phyloP scores from a whole-genome alignment of 2,888 invertebrate species.

The Hyposoter didymator region DNA sequence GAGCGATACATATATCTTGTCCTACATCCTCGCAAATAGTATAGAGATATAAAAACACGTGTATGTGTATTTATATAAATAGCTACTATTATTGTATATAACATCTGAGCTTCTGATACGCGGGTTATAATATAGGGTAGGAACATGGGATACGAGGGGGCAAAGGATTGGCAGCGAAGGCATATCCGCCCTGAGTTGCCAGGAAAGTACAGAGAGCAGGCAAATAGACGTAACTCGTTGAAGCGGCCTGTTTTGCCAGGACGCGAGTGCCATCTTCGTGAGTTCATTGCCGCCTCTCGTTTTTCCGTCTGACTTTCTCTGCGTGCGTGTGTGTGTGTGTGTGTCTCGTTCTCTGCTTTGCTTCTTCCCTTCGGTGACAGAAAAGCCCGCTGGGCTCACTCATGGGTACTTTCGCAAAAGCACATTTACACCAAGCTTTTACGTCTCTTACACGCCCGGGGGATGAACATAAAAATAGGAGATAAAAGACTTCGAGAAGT shows the following conservation, averaged over 20 bases:
- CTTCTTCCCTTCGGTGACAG: background rate
- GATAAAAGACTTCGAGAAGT: constrained; percentile 27
- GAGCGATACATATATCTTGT: constrained; percentile 27
- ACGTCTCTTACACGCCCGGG: constrained; percentile 54
- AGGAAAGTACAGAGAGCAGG: constrained; percentile 48
- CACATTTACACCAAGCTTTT: constrained; percentile 63
- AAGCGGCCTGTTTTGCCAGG: constrained; percentile 48
- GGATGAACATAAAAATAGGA: constrained; percentile 58
- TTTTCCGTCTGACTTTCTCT: constrained; percentile 24
- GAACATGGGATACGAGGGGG: constrained; percentile 23
- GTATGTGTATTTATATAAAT: constrained; percentile 33
- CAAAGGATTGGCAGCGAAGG: constrained; percentile 51
- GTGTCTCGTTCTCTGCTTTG: constrained; percentile 13
- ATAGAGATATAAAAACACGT: constrained; percentile 10
- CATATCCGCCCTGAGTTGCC: constrained; percentile 52
- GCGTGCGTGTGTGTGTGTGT: too few relatives aligned
- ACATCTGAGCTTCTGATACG: constrained; percentile 30
- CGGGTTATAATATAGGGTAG: constrained; percentile 23
- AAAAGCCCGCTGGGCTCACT: constrained; percentile 44
- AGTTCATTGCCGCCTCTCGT: constrained; percentile 57
- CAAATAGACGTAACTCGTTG: constrained; percentile 51
- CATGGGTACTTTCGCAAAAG: constrained; percentile 45
- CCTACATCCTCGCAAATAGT: constrained; percentile 11
- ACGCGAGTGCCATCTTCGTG: constrained; percentile 20
- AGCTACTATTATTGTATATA: constrained; percentile 28